phyloP scores from a whole-genome alignment of 2,797 vertebrate genomes.

The Channa striata region DNA sequence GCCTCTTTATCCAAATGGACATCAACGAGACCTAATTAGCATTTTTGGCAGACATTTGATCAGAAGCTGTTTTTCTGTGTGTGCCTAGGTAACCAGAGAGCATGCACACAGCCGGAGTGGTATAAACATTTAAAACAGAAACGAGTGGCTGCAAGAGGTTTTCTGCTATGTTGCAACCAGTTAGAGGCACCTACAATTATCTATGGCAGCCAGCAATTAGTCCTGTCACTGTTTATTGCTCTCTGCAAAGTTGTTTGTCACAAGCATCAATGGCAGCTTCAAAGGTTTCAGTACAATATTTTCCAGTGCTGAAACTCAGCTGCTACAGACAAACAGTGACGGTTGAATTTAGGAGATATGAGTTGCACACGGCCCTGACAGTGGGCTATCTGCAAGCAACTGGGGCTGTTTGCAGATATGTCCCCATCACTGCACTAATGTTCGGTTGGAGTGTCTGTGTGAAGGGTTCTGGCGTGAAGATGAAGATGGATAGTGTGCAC shows the following conservation, averaged over 20 bases:
- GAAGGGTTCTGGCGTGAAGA: neutral
- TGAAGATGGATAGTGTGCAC: neutral
- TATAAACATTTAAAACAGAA: constrained; percentile 56
- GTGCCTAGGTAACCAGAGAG: constrained; percentile 8
- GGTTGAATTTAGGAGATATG: constrained; percentile 1
- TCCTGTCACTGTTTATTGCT: constrained; percentile 43
- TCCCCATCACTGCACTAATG: neutral
- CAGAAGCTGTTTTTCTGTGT: constrained; percentile 17
- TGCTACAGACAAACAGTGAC: constrained; percentile 16
- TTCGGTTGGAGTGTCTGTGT: neutral
- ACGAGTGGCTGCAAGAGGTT: constrained; percentile 52
- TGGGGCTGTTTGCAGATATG: constrained; percentile 3
- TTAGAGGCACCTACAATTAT: constrained; percentile 73
- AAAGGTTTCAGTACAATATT: constrained; percentile 38
- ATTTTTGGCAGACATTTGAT: constrained; percentile 49
- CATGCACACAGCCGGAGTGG: constrained; percentile 20
- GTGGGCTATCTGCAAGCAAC: neutral
- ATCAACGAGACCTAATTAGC: constrained; percentile 35
- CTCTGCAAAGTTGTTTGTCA: constrained; percentile 66
- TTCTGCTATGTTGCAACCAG: constrained; percentile 59
- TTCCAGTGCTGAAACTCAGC: neutral
- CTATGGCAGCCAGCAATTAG: constrained; percentile 74
- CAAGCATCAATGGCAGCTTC: constrained; percentile 44
- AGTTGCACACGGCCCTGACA: neutral
- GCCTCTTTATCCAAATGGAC: constrained; percentile 29